A percentile compares a stretch with the other conserved stretches of the same genome.
Evolutionary conservation across 2,113 vertebrate genomes (phyloP).

Genomic region (Puffinus mauretanicus): DNA sequence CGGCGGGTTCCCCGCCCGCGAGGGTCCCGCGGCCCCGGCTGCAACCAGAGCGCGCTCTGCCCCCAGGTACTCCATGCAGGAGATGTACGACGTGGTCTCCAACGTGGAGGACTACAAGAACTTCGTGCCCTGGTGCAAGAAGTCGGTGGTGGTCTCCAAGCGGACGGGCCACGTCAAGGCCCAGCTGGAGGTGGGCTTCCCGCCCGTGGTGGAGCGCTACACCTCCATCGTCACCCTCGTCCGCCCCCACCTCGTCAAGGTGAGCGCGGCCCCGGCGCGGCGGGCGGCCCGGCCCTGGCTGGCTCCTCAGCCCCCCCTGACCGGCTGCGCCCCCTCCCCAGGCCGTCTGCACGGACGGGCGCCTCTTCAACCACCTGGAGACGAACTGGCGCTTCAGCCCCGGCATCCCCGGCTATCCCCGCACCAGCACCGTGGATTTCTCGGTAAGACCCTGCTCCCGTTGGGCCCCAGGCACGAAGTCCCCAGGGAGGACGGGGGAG

Average conservation of each 20-base stretch:
- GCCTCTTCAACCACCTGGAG: slow-evolving; percentile 94
- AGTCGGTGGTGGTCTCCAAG: slow-evolving; percentile 85
- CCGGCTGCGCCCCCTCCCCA: neutral
- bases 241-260: slow-evolving; percentile 92
- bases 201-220: slow-evolving; percentile 88
- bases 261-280: slow-evolving; percentile 3
- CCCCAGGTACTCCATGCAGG: slow-evolving; percentile 90
- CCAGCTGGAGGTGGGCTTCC: slow-evolving; percentile 92
- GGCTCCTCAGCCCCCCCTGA: neutral
- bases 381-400: slow-evolving; percentile 94
- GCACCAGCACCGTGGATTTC: slow-evolving; percentile 94
- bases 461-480: neutral
- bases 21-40: fast-evolving
- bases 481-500: no score
- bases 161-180: slow-evolving; percentile 87
- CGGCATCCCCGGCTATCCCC: slow-evolving; percentile 90
- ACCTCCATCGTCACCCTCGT: slow-evolving; percentile 91
- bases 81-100: slow-evolving; percentile 93
- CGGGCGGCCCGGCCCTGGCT: fast-evolving
- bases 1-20: neutral
- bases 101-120: slow-evolving; percentile 93
- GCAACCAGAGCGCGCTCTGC: neutral
- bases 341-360: slow-evolving; percentile 92
- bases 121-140: slow-evolving; percentile 97
- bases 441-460: slow-evolving; percentile 75